These are phyloP conservation scores for Drosophila ficusphila DNA, from an alignment of 1,140 invertebrate species.

Conservation along the genomic window DNA sequence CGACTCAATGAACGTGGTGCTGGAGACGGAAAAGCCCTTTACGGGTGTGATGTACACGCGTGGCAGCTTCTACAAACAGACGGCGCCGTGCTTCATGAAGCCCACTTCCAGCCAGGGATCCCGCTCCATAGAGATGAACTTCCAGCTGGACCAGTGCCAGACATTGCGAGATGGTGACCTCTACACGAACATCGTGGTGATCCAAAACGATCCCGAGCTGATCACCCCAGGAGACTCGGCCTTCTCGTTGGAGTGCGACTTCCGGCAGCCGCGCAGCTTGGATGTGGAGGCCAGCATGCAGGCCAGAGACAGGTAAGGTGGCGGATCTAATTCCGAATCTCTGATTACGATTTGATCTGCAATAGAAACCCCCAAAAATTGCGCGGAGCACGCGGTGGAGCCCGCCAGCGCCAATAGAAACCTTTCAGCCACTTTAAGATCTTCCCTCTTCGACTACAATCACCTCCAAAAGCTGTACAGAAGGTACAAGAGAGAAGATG, in stretches of 20 bases:
- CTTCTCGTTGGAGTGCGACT: slow-evolving; percentile 87
- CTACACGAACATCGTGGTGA: slow-evolving; percentile 86
- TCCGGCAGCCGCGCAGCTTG: slow-evolving; percentile 85
- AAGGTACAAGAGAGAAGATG: slow-evolving; percentile 67
- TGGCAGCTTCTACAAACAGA: slow-evolving; percentile 86
- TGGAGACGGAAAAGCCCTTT: slow-evolving; percentile 86
- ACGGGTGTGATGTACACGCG: slow-evolving; percentile 87
- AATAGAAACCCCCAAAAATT: slow-evolving; percentile 84
- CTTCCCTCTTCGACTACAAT: slow-evolving; percentile 53
- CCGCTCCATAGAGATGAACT: slow-evolving; percentile 85
- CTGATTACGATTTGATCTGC: slow-evolving; percentile 55
- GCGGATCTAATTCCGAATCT: slow-evolving; percentile 11
- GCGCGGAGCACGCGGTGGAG: slow-evolving; percentile 75
- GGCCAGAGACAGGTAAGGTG: slow-evolving; percentile 82
- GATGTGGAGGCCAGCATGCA: slow-evolving; percentile 85
- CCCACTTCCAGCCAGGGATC: slow-evolving; percentile 70
- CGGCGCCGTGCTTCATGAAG: slow-evolving; percentile 86
- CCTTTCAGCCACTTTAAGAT: slow-evolving; percentile 38
- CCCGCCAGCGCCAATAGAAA: slow-evolving; percentile 77
- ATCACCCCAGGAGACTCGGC: slow-evolving; percentile 88
- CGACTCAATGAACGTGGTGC: slow-evolving; percentile 85
- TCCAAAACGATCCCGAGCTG: slow-evolving; percentile 87
- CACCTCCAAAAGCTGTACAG: slow-evolving; percentile 71
- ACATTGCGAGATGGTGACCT: slow-evolving; percentile 85
- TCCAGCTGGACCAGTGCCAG: slow-evolving; percentile 86